Evolutionary conservation across 1,140 invertebrate genomes (phyloP), one percentile per base, ranked within the genome.

Genomic region (Drosophila santomea): DNA sequence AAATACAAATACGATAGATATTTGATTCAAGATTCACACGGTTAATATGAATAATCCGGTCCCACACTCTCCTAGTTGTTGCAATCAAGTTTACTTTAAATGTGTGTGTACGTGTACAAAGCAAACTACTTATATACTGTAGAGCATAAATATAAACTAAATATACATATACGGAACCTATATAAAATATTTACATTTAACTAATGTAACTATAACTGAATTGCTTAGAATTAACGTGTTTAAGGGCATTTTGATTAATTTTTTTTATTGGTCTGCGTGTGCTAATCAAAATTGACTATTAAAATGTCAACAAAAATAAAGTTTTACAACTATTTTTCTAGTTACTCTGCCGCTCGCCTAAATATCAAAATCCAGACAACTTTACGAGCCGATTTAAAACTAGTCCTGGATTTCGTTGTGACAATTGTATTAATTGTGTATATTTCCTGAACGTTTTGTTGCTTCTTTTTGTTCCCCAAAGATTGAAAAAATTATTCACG

Each of bases 91-190:
- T 83, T 69, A 79, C 75, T 82, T 85, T 85, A 75, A 82, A 58
- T 82, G 78, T 82, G 78, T 82, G 78, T 85, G 61, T 88, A 66
- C 62, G 78, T 84, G 77, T 78, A 88, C 71, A 78, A 71, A 86
- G 61, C 60, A 61, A 61, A 52, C 47, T 54, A 32, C 32, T 32
- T 32, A 78, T 48, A 67, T 17, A 78, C 55, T 61, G 44, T 80
- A 80, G 54, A 50, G 35, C 44, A 69, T 38, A 66, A 28, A 62
- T 17, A 43, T 59, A 28, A 69, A 50, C n/a, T 41, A 58, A 57
- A 56, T 57, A 62, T 74, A 51, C 52, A 51, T 66, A 63, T 51
- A 55, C 54, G 50, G 8, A 74, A 56, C 15, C 36, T 69, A 69
- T 71, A 48, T 32, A 38, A 39, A 51, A 59, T 71, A 73, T 67